These are phyloP conservation scores for Ectobius pallidus DNA, from an alignment of 2,888 invertebrate genomes.

Conservation along the genomic window DNA sequence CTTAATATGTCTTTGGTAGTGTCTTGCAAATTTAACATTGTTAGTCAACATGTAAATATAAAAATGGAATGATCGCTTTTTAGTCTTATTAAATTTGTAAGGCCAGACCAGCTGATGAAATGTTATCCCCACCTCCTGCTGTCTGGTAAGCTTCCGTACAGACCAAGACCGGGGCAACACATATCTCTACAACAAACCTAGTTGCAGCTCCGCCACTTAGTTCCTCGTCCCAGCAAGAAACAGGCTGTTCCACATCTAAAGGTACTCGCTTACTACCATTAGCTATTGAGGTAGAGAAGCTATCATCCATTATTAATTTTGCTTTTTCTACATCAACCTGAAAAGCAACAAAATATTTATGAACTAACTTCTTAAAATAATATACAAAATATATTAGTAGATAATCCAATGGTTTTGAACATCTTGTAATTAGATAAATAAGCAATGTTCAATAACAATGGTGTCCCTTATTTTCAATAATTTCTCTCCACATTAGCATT, in stretches of 20 bases:
- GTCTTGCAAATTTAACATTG: background rate
- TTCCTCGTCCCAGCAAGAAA: constrained; percentile 80
- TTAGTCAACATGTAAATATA: background rate
- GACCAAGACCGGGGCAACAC: constrained; percentile 83
- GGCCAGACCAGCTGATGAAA: constrained; percentile 84
- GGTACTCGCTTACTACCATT: constrained; percentile 63
- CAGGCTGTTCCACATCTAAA: constrained; percentile 72
- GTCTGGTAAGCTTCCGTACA: constrained; percentile 82
- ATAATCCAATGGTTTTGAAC: too few species aligned
- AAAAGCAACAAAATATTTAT: constrained; percentile 18
- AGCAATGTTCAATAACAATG: too few species aligned
- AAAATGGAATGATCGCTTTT: background rate
- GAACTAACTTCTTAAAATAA: too few species aligned
- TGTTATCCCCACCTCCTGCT: constrained; percentile 87
- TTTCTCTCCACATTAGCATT: too few species aligned
- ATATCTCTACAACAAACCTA: constrained; percentile 63
- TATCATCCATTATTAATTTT: constrained; percentile 78
- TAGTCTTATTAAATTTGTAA: constrained; percentile 51
- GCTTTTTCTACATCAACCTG: constrained; percentile 62
- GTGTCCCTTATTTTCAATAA: too few species aligned
- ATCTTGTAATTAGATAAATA: too few species aligned
- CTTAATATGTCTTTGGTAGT: background rate
- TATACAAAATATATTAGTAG: too few species aligned
- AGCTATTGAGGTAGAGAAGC: constrained; percentile 74
- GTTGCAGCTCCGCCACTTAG: background rate